Evolutionary conservation across 2,888 invertebrate genomes (phyloP).

Genomic region (Chymomyza fuscimana): DNA sequence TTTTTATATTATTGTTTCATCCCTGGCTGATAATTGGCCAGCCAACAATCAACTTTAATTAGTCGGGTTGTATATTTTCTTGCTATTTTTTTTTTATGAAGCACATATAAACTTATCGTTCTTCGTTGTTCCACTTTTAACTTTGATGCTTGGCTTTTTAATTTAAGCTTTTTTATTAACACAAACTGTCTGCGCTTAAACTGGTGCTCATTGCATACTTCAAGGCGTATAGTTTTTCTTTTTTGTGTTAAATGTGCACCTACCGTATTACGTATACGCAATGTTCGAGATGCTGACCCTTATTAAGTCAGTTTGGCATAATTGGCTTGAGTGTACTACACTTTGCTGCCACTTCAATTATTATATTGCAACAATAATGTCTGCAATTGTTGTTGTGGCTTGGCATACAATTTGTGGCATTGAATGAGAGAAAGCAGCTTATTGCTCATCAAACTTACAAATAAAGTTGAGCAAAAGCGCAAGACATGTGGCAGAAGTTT

Average conservation of each 20-base stretch:
- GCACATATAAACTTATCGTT: constrained; percentile 9
- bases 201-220: constrained; percentile 25
- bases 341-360: constrained; percentile 16
- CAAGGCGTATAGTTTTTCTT: not conserved
- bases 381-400: constrained; percentile 3
- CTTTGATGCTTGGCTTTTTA: constrained; percentile 39
- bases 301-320: constrained; percentile 48
- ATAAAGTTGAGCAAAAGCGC: constrained; percentile 50
- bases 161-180: constrained; percentile 42
- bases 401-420: constrained; percentile 21
- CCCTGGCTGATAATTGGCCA: constrained; percentile 11
- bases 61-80: constrained; percentile 30
- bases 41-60: constrained; percentile 51
- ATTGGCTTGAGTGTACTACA: constrained; percentile 46
- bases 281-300: constrained; percentile 35
- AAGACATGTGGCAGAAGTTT: constrained; percentile 59
- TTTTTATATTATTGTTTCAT: constrained; percentile 4
- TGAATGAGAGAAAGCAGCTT: constrained; percentile 2
- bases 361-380: not conserved
- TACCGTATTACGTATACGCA: constrained; percentile 45
- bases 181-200: constrained; percentile 28
- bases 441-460: constrained; percentile 47
- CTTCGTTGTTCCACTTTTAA: constrained; percentile 13
- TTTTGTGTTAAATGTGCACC: not conserved
- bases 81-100: not conserved